Evolutionary conservation across 1,140 invertebrate genomes (phyloP), one percentile per base, ranked within the genome.

Genomic region (Nephotettix cincticeps): DNA sequence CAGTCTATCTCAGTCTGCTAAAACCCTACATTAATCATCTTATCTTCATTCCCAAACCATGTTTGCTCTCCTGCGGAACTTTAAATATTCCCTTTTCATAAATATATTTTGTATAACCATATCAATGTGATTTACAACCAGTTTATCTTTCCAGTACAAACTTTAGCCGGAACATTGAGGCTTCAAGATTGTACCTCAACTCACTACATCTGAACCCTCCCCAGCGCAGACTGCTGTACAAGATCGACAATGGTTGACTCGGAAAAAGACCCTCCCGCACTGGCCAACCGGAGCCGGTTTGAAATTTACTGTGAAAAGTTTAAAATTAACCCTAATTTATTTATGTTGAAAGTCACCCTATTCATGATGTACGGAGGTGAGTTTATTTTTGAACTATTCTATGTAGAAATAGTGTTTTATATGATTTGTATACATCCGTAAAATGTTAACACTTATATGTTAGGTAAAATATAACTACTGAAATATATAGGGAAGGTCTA

Each of bases 291-390:
- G 27, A 68, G 70, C 29, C 47, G 74, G 27, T 73, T 75, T 70
- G 72, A 76, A 71, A 68, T 72, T 28, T 77, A 74, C 63, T 74
- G 78, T 54, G 71, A 79, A 71, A 77, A 77, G 56, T 76, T 80
- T 28, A 75, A 78, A 21, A 88, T 91, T 72, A 91, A 91, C 81
- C 87, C 88, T 65, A 90, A 91, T 80, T 80, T 91, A 68, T 84
- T 91, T 74, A 90, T 90, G 86, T 83, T 93, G 71, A 93, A 93
- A 85, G 84, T 92, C 73, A 90, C 90, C 45, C 81, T 92, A 6
- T 93, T 93, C 80, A 88, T 92, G 75, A 90, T 91, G 85, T 92
- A 91, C 79, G 91, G 91, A 81, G 88, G 88, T 90, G 82, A 80
- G 79, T 72, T 56, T n/a, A 21, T 71, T 51, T 11, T 66, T 28